Conservation (phyloP, 1,140 invertebrate species). For the Hyposmocoma kahamanoa region DNA sequence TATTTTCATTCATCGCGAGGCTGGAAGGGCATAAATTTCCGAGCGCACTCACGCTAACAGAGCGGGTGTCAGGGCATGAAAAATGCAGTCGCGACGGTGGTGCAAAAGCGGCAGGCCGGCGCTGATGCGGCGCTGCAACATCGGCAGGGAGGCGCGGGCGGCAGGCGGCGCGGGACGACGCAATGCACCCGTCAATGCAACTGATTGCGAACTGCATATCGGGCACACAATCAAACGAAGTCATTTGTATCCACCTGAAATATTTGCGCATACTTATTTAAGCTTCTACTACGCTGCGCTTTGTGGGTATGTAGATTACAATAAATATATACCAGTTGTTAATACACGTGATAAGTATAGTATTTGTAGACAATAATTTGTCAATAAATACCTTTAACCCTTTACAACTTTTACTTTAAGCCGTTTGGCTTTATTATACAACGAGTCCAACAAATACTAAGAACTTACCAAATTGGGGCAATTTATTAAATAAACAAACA, state of each 20-base stretch:
- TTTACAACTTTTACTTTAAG: too few species aligned
- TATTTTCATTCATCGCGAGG: conserved; percentile 6
- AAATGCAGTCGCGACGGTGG: conserved; percentile 33
- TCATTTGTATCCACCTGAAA: not conserved
- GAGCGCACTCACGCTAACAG: conserved; percentile 22
- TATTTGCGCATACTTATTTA: not conserved
- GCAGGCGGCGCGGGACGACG: conserved; percentile 6
- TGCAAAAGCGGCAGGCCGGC: not conserved
- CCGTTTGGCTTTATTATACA: too few species aligned
- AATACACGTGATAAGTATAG: too few species aligned
- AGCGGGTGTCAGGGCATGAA: conserved; percentile 36
- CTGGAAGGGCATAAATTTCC: conserved; percentile 14
- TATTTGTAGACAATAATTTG: too few species aligned
- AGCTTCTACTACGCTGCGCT: too few species aligned
- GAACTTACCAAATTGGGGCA: too few species aligned
- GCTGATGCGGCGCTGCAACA: conserved; percentile 4
- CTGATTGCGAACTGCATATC: conserved; percentile 32
- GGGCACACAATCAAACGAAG: conserved; percentile 10
- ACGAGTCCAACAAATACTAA: too few species aligned
- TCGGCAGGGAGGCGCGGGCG: not conserved
- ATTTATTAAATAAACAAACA: too few species aligned
- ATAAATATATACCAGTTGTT: too few species aligned
- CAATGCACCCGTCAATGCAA: conserved; percentile 24
- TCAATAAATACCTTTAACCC: too few species aligned
- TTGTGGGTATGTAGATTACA: too few species aligned